phyloP scores from a whole-genome alignment of 2,888 invertebrate species.

The Drosophila percnosoma region DNA sequence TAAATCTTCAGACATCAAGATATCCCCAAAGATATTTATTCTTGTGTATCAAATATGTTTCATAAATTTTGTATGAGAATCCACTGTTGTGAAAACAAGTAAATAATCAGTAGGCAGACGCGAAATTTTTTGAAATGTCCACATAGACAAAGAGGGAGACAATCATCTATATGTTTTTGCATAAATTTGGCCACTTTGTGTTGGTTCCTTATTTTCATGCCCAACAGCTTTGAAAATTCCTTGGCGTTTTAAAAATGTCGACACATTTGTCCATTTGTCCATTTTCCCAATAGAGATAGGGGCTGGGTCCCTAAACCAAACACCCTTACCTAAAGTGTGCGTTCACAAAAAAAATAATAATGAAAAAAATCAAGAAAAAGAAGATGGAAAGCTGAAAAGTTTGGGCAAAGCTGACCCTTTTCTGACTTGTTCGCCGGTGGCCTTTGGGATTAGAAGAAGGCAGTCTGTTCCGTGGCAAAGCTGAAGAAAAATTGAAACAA shows the following conservation, averaged over 20 bases:
- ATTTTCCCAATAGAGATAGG: slow-evolving; percentile 48
- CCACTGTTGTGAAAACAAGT: slow-evolving; percentile 36
- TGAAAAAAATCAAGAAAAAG: slow-evolving; percentile 13
- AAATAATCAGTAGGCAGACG: slow-evolving; percentile 49
- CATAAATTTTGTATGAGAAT: neutral
- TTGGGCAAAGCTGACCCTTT: slow-evolving; percentile 71
- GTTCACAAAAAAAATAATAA: slow-evolving; percentile 10
- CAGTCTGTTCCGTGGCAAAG: slow-evolving; percentile 20
- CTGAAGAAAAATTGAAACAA: slow-evolving; percentile 72
- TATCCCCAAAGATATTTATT: neutral
- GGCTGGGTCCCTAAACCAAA: slow-evolving; percentile 15
- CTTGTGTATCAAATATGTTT: neutral
- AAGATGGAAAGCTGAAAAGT: slow-evolving; percentile 56
- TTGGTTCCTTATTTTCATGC: slow-evolving; percentile 26
- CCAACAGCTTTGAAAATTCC: slow-evolving; percentile 59
- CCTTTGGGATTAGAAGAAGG: slow-evolving; percentile 65
- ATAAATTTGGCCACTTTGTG: slow-evolving; percentile 77
- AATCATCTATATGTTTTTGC: slow-evolving; percentile 61
- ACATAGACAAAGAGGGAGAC: slow-evolving; percentile 23
- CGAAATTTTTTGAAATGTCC: slow-evolving; percentile 46
- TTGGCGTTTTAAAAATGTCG: slow-evolving; percentile 73
- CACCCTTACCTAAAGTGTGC: slow-evolving; percentile 31
- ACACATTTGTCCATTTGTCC: slow-evolving; percentile 79
- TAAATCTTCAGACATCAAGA: neutral
- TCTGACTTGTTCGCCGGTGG: slow-evolving; percentile 46